These are phyloP conservation scores for Montipora sp. DNA, from an alignment of 64 coral and sea anemone genomes.

Conservation along the genomic window DNA sequence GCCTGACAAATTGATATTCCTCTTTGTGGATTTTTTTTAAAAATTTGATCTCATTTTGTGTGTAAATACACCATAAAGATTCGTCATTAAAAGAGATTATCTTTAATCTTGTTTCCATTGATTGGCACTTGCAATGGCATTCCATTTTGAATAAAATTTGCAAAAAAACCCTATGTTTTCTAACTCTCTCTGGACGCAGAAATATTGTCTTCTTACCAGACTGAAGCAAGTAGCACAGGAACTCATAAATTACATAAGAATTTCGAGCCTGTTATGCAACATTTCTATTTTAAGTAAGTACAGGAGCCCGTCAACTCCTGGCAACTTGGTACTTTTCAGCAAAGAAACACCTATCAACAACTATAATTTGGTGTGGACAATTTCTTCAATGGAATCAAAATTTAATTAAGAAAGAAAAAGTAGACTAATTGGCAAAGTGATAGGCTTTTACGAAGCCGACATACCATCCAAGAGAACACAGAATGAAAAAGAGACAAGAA, in stretches of 20 bases:
- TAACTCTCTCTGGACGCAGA: background rate
- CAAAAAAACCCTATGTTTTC: background rate
- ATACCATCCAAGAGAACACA: background rate
- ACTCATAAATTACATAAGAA: too few species aligned
- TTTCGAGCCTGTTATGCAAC: too few species aligned
- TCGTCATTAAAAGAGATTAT: background rate
- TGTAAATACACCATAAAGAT: conserved; percentile 1
- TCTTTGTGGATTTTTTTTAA: background rate
- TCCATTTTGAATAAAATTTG: background rate
- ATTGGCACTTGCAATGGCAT: background rate
- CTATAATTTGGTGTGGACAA: background rate
- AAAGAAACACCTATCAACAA: background rate
- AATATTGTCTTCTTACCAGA: background rate
- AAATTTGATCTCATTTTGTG: conserved; percentile 15
- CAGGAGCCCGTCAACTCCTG: too few species aligned
- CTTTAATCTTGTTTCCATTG: background rate
- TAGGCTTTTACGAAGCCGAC: background rate
- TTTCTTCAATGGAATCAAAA: background rate
- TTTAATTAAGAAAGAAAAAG: background rate
- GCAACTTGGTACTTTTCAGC: too few species aligned
- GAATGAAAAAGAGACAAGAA: background rate
- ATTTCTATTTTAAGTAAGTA: too few species aligned
- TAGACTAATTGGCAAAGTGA: background rate
- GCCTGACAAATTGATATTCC: background rate
- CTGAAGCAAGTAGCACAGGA: too few species aligned